These are phyloP conservation scores for human DNA, from an alignment of 2,113 vertebrate species.

Conservation along the genomic window DNA sequence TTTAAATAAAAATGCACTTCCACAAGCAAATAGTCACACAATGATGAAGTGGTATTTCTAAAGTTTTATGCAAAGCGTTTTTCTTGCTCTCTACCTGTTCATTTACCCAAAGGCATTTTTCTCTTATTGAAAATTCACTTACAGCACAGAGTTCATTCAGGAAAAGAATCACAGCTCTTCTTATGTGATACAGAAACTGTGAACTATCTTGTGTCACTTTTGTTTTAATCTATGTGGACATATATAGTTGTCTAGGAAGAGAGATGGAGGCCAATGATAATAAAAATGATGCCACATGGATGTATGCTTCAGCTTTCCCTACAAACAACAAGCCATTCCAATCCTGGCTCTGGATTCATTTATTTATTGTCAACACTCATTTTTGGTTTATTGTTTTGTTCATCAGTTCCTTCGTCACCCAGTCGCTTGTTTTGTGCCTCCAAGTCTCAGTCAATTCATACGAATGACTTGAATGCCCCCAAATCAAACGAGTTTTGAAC, in stretches of 20 bases:
- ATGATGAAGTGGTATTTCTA: background rate
- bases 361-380: background rate
- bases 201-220: background rate
- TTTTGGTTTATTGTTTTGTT: background rate
- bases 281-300: background rate
- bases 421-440: background rate
- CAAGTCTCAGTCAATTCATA: background rate
- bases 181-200: background rate
- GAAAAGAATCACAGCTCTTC: background rate
- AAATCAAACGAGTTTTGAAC: background rate
- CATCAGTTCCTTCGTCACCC: background rate
- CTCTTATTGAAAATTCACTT: background rate
- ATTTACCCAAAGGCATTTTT: background rate
- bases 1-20: constrained; percentile 14
- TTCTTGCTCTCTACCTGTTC: background rate
- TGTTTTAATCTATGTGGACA: background rate
- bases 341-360: background rate
- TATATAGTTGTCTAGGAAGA: background rate
- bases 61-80: background rate
- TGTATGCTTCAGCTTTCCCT: background rate
- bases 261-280: background rate
- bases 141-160: background rate
- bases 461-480: background rate
- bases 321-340: background rate
- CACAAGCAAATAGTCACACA: background rate